These are phyloP conservation scores for Aquatica leii DNA, from an alignment of 2,888 invertebrate genomes.

Conservation along the genomic window DNA sequence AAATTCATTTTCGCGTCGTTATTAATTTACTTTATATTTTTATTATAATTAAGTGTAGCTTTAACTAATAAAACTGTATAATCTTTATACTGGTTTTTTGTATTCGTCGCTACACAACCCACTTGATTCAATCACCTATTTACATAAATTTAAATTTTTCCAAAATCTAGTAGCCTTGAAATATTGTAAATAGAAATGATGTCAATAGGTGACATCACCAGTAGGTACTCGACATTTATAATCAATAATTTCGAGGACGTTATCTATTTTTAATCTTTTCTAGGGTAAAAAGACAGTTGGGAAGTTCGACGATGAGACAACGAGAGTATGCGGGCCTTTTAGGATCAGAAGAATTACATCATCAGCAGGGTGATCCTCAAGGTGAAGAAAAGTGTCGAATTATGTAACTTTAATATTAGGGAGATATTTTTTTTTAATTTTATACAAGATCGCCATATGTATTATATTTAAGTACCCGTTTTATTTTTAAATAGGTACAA, in stretches of 20 bases:
- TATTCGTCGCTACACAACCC: conserved; percentile 1
- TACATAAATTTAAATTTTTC: conserved; percentile 14
- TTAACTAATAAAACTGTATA: conserved; percentile 10
- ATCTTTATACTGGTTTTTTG: conserved; percentile 2
- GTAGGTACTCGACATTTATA: not conserved
- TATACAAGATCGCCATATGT: conserved; percentile 6
- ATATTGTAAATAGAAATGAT: not conserved
- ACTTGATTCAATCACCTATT: conserved; percentile 3
- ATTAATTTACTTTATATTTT: conserved; percentile 21
- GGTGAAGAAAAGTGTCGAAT: conserved; percentile 67
- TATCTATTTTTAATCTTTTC: conserved; percentile 26
- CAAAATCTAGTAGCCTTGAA: not conserved
- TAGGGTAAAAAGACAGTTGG: conserved; percentile 60
- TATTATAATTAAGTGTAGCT: conserved; percentile 8
- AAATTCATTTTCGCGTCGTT: conserved; percentile 16
- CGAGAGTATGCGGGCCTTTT: conserved; percentile 60
- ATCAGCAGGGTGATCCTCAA: conserved; percentile 63
- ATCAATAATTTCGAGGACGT: conserved; percentile 3
- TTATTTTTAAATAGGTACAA: too few species aligned
- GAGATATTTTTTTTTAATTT: conserved; percentile 5
- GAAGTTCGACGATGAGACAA: conserved; percentile 63
- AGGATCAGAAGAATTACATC: conserved; percentile 64
- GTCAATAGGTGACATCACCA: conserved; percentile 3
- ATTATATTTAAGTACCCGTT: conserved; percentile 16
- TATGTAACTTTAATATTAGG: conserved; percentile 59